Base-by-base conservation (phyloP, 2,113 vertebrate species). In the Serinus canaria region DNA sequence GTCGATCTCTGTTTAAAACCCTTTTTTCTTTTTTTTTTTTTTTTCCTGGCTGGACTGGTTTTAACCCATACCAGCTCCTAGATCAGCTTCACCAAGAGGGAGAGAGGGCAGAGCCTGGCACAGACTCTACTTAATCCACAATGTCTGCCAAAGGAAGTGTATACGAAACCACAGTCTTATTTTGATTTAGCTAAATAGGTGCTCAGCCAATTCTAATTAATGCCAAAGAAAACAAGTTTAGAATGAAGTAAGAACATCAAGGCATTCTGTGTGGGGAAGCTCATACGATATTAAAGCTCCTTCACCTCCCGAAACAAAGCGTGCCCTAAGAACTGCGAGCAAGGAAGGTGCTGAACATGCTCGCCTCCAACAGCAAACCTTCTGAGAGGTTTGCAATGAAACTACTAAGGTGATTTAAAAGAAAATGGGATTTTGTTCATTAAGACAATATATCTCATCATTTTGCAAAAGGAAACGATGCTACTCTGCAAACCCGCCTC, bases 41-140 rank as follows among this genome's bases (percentile, higher is more conserved):
- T 39, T 16, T 18, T 6, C 44, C 60, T 8, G 13, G 19, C 24
- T 70, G 69, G 24, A 25, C 58, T 67, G 35, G 56, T 60, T 93
- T 67, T 91, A 89, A 84, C 83, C 76, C 50, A 56, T 56, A 60
- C 41, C 6, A 72, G 70, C 56, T 90, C 72, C 88, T 73, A 37
- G 59, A 77, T 75, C 41, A 60, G 78, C 49, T 83, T 95, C 82
- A 90, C 85, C 67, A 62, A 52, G 92, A 88, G 14, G 37, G 62
- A 86, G 90, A 87, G 78, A 94, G 75, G 85, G 78, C 79, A 91
- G 85, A 94, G 94, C 90, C 95, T 92, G 89, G 95, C 90, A 87
- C 83, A 70, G 91, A n/a, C 78, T 50, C 86, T 62, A 64, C 94
- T 81, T 90, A 90, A 95, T 80, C 83, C 83, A 39, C 72, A 47